Percentiles rank a stretch among this genome's conserved stretches.
phyloP scores from a whole-genome alignment of 2,888 invertebrate genomes.

The Macrosoma leucophasiata region DNA sequence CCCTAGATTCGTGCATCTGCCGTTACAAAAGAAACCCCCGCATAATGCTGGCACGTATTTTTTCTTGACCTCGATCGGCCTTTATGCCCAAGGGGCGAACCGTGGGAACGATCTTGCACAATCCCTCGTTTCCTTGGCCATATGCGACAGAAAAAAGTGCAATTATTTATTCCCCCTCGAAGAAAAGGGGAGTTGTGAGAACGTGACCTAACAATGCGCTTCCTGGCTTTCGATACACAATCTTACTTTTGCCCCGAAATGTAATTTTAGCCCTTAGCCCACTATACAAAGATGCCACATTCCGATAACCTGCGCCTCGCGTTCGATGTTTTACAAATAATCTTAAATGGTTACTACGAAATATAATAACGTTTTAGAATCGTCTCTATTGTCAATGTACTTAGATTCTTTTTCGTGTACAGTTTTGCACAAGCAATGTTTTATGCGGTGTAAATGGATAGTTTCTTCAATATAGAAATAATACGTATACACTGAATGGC shows the following conservation, averaged over 20 bases:
- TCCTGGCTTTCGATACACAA: conserved; percentile 71
- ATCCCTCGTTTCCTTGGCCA: conserved; percentile 71
- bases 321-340: conserved; percentile 53
- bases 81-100: conserved; percentile 68
- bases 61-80: conserved; percentile 71
- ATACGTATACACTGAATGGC: conserved; percentile 60
- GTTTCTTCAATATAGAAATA: conserved; percentile 55
- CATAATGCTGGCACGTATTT: conserved; percentile 69
- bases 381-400: conserved; percentile 22
- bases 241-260: conserved; percentile 39
- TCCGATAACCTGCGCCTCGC: conserved; percentile 38
- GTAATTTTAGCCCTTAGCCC: conserved; percentile 50
- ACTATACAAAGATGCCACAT: conserved; percentile 40
- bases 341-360: conserved; percentile 45
- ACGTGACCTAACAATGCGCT: conserved; percentile 76
- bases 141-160: conserved; percentile 76
- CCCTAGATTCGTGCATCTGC: conserved; percentile 69
- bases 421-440: conserved; percentile 23
- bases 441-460: conserved; percentile 36
- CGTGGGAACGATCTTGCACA: conserved; percentile 73
- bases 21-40: conserved; percentile 62
- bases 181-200: conserved; percentile 75
- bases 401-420: conserved; percentile 29
- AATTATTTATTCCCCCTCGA: conserved; percentile 75
- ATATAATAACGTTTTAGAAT: conserved; percentile 26